Percentiles rank a stretch among this genome's conserved stretches.
Conservation (phyloP, 2,888 invertebrate genomes). For the Osmoderma eremita region DNA sequence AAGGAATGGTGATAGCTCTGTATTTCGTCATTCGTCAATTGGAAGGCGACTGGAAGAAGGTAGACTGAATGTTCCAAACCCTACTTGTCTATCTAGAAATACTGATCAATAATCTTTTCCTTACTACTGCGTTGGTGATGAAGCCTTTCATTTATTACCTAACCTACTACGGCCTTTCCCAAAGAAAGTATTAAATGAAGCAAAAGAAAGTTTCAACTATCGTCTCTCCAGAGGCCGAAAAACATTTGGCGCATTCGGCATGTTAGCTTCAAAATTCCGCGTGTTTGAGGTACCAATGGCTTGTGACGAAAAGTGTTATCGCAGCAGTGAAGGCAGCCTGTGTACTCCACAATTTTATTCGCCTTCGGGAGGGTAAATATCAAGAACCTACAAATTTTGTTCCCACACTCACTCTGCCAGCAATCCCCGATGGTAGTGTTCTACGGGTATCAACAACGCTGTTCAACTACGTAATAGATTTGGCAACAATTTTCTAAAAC, state of each 20-base stretch:
- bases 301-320: slow-evolving; percentile 21
- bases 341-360: slow-evolving; percentile 34
- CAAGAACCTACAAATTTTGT: slow-evolving; percentile 2
- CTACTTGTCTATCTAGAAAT: slow-evolving; percentile 10
- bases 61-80: slow-evolving; percentile 28
- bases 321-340: slow-evolving; percentile 31
- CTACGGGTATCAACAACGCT: neutral
- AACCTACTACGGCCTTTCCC: slow-evolving; percentile 29
- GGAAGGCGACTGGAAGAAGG: slow-evolving; percentile 14
- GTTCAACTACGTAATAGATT: slow-evolving; percentile 1
- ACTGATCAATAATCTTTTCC: slow-evolving; percentile 7
- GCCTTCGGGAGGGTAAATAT: neutral
- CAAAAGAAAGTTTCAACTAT: slow-evolving; percentile 27
- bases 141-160: slow-evolving; percentile 35
- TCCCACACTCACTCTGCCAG: neutral
- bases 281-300: slow-evolving; percentile 27
- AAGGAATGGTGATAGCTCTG: slow-evolving; percentile 37
- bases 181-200: slow-evolving; percentile 2
- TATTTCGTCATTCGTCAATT: slow-evolving; percentile 17
- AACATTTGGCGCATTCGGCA: slow-evolving; percentile 42
- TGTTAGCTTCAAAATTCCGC: slow-evolving; percentile 44
- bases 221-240: slow-evolving; percentile 35
- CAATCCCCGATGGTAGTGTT: slow-evolving; percentile 13
- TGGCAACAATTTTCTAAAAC: neutral
- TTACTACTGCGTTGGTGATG: slow-evolving; percentile 36